Percentiles rank a stretch among this genome's conserved stretches.
phyloP scores from a whole-genome alignment of 2,113 vertebrate species.

The Cephalopterus ornatus region DNA sequence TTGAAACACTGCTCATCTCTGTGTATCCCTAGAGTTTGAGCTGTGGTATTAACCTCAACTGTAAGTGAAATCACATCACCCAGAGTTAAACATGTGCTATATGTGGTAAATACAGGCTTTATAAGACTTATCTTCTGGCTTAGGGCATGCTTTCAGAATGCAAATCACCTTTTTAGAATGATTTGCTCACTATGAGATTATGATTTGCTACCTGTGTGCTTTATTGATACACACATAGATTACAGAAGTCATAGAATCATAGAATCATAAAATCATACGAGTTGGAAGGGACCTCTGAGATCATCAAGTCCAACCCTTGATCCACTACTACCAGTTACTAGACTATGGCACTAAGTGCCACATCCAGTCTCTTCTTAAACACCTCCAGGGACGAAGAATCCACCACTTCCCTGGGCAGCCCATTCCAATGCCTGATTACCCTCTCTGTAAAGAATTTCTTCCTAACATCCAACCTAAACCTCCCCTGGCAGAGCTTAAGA shows the following conservation, averaged over 20 bases:
- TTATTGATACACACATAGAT: neutral
- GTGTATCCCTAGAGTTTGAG: neutral
- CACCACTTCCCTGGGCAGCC: too few relatives aligned
- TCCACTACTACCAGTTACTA: too few relatives aligned
- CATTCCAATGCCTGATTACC: too few relatives aligned
- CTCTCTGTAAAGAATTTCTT: too few relatives aligned
- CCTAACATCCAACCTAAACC: too few relatives aligned
- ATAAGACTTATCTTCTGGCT: slow-evolving; percentile 42
- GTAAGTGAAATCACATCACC: slow-evolving; percentile 28
- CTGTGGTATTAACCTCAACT: slow-evolving; percentile 1
- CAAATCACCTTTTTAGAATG: slow-evolving; percentile 29
- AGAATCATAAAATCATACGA: too few relatives aligned
- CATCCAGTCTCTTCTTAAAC: too few relatives aligned
- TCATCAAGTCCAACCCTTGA: too few relatives aligned
- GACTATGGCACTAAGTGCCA: too few relatives aligned
- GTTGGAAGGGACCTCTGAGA: too few relatives aligned
- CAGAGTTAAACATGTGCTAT: slow-evolving; percentile 4
- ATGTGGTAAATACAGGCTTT: slow-evolving; percentile 49
- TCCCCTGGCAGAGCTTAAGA: too few relatives aligned
- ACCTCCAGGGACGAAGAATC: too few relatives aligned
- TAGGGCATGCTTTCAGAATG: neutral
- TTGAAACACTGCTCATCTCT: neutral
- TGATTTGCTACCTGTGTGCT: neutral
- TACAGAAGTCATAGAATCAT: neutral
- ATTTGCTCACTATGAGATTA: neutral